A percentile compares a stretch with the other conserved stretches of the same genome.
Evolutionary conservation across 1,140 invertebrate species (phyloP).

Genomic region (Pinna nobilis): DNA sequence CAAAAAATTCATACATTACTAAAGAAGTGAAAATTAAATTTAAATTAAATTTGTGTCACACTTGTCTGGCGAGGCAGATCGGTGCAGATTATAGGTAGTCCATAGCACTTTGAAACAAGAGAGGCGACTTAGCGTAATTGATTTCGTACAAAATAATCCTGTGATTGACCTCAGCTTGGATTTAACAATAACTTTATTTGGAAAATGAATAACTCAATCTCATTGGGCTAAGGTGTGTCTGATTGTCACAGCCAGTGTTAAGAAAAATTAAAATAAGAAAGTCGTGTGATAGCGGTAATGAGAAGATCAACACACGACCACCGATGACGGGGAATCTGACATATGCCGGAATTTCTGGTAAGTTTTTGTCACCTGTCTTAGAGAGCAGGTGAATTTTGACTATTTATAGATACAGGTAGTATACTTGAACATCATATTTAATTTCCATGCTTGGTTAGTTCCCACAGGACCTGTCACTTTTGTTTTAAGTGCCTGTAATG

Average conservation of each 20-base stretch:
- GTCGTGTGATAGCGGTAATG: slow-evolving; percentile 26
- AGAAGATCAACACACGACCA: slow-evolving; percentile 6
- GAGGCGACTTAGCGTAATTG: slow-evolving; percentile 18
- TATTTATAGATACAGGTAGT: slow-evolving; percentile 3
- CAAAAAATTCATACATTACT: slow-evolving; percentile 38
- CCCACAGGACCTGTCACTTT: no score
- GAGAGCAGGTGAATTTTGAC: no score
- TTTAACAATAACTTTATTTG: slow-evolving; percentile 34
- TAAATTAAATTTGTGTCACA: slow-evolving; percentile 36
- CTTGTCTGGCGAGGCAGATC: slow-evolving; percentile 24
- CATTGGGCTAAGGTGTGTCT: slow-evolving; percentile 32
- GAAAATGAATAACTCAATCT: slow-evolving; percentile 30
- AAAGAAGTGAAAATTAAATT: slow-evolving; percentile 33
- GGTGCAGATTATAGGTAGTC: neutral
- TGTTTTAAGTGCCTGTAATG: no score
- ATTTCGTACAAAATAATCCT: slow-evolving; percentile 23
- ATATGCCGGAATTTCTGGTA: slow-evolving; percentile 15
- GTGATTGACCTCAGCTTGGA: slow-evolving; percentile 19
- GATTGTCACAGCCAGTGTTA: slow-evolving; percentile 11
- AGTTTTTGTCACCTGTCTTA: slow-evolving; percentile 11
- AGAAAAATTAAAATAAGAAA: slow-evolving; percentile 32
- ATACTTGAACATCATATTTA: neutral
- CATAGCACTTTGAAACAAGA: slow-evolving; percentile 25
- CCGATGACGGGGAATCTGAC: slow-evolving; percentile 30
- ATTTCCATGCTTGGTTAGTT: no score